A percentile compares a stretch with the other conserved stretches of the same genome.
Conservation (phyloP, 2,113 vertebrate genomes). For the Chlorodrepanis virens region DNA sequence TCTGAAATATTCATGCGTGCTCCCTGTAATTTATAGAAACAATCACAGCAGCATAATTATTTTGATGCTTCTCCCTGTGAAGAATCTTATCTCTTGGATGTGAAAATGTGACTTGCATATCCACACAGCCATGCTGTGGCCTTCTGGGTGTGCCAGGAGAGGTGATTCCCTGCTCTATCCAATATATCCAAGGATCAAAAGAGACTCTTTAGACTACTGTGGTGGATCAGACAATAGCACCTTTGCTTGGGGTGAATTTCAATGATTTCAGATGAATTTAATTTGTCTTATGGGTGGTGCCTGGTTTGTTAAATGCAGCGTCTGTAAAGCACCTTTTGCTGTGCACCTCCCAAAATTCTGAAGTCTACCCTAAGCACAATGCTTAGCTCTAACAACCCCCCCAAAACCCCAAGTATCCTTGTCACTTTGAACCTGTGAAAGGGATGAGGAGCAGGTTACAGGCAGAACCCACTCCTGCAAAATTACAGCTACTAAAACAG, state of each 20-base stretch:
- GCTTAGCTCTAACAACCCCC: not conserved
- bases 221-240: not conserved
- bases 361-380: not conserved
- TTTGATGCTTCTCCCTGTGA: not conserved
- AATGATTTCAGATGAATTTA: not conserved
- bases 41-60: not conserved
- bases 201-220: not conserved
- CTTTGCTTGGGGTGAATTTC: not conserved
- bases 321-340: not conserved
- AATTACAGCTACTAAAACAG: not conserved
- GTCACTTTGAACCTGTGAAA: not conserved
- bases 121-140: not conserved
- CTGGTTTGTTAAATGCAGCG: not conserved
- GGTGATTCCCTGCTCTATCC: not conserved
- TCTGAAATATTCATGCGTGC: slow-evolving; percentile 4
- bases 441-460: not conserved
- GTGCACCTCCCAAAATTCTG: not conserved
- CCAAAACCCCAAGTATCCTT: not conserved
- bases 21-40: slow-evolving; percentile 36
- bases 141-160: fast-evolving
- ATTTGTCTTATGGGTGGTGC: not conserved
- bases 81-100: not conserved
- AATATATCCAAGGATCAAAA: not conserved
- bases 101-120: not conserved
- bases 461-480: not conserved